Base-by-base conservation (phyloP, 2,797 vertebrate genomes). In the Halcyon leucocephala region DNA sequence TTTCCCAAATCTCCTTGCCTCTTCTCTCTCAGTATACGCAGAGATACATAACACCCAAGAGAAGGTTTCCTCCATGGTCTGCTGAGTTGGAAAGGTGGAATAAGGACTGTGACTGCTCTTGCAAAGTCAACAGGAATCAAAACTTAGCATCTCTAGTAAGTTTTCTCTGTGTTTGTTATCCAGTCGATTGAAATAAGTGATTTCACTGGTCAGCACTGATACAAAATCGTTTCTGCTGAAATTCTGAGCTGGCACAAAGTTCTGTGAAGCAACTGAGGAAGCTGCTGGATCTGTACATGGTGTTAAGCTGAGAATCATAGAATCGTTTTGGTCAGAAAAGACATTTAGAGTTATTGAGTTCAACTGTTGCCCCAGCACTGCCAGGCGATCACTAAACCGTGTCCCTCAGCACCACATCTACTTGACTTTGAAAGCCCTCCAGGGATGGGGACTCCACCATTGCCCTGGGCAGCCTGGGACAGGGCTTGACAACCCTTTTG, bases 151-250 rank as follows among this genome's bases (percentile, higher is more conserved):
- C 92, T 58, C 86, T 81, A 76, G 71, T 61, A 62, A 46, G 8
- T 86, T 94, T 93, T 72, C 55, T 57, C 67, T 64, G 39, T 79
- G 74, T 77, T 87, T 58, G 14, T 55, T 58, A 48, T 86, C 77
- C 86, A 83, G 28, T 70, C 41, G 44, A 79, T 91, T 31, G 37
- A 80, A 61, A 37, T 48, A 86, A 73, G 39, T 37, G 49, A 65
- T 87, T 85, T 94, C 67, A 67, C 29, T 69, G 77, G 48, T 84
- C 49, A 70, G 46, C 3, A 2, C 46, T 49, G 86, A 90, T 82
- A 35, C 76, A 64, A 84, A 93, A 89, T 57, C 64, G 57, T 64
- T 90, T 52, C 62, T 39, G 0, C 39, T 79, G 17, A 31, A 82
- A 72, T 62, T 54, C 35, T 10, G 33, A 71, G 62, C 62, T 58